Evolutionary conservation across 2,113 vertebrate genomes (phyloP), one percentile per base, ranked within the genome.

Genomic region (Petromus typicus): DNA sequence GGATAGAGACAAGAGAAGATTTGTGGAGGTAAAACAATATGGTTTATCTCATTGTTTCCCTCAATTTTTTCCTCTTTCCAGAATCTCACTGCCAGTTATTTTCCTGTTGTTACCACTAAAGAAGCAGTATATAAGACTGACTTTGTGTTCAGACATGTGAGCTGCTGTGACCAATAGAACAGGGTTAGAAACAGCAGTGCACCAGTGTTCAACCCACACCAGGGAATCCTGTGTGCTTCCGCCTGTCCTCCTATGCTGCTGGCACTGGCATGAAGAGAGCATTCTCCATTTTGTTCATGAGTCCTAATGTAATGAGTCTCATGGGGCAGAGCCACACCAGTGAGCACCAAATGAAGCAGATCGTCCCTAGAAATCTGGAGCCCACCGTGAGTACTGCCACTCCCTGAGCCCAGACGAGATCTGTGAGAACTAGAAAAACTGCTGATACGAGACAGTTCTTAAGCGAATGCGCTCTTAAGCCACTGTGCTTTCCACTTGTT

Each of bases 51-150:
- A 30, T 61, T 57, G 54, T 73, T 82, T 84, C 5, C n/a, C 40
- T 23, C 48, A 92, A 73, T 48, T 90, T 63, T 83, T 95, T 51
- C n/a, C 23, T 94, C 7, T 69, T 93, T 9, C 20, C n/a, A 82
- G 48, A 64, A 91, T 89, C 57, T 45, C 40, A 9, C 54, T 84
- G 18, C 32, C 43, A 75, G 5, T 66, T 66, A 75, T 59, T 88
- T 97, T 82, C 22, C 32, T 45, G 9, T 94, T 75, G 51, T 45
- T 11, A 25, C 12, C 32, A 67, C 34, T 51, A 78, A 71, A 78
- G 51, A 59, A 10, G 22, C 25, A 71, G 11, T 37, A 10, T 51
- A 2, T 90, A 66, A 86, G 4, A 1, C 66, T 71, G 43, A 90
- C n/a, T 56, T 84, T 34, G 9, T 4, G 5, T 76, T 92, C 71